Evolutionary conservation across 2,888 invertebrate species (phyloP).

Genomic region (Volucella zonaria): DNA sequence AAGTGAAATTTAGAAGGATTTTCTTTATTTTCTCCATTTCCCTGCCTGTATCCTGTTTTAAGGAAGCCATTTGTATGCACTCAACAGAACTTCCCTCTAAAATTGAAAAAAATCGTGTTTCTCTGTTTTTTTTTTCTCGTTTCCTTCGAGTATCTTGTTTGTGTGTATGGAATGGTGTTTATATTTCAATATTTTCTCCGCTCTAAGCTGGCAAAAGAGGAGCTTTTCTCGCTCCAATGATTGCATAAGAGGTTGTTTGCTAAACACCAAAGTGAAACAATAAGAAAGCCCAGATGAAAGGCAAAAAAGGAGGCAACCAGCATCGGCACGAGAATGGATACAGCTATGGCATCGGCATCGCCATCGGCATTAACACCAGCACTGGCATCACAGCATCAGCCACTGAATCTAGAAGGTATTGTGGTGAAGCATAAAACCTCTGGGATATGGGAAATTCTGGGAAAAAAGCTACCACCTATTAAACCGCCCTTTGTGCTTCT

Average conservation of each 20-base stretch:
- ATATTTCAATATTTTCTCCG: conserved; percentile 70
- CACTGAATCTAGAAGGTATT: conserved; percentile 2
- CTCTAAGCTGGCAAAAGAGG: conserved; percentile 62
- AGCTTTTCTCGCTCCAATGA: conserved; percentile 67
- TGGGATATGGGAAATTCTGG: not conserved
- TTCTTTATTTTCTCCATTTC: conserved; percentile 67
- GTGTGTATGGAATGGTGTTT: conserved; percentile 45
- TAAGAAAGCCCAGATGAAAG: conserved; percentile 31
- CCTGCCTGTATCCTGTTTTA: conserved; percentile 69
- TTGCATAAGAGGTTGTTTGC: conserved; percentile 71
- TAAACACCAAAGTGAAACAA: conserved; percentile 72
- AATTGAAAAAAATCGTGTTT: conserved; percentile 34
- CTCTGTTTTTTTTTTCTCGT: conserved; percentile 14
- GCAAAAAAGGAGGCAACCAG: not conserved
- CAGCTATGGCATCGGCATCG: too few relatives aligned
- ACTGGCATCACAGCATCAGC: too few relatives aligned
- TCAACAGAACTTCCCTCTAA: conserved; percentile 67
- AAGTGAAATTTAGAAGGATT: conserved; percentile 53
- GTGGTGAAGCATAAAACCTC: conserved; percentile 6
- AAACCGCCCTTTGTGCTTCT: conserved; percentile 49
- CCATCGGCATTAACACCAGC: too few relatives aligned
- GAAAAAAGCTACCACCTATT: conserved; percentile 30
- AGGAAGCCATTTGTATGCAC: conserved; percentile 73
- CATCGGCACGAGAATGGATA: not conserved
- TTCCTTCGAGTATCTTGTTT: conserved; percentile 1